phyloP scores from a whole-genome alignment of 2,797 vertebrate species.

The Mastacembelus armatus region DNA sequence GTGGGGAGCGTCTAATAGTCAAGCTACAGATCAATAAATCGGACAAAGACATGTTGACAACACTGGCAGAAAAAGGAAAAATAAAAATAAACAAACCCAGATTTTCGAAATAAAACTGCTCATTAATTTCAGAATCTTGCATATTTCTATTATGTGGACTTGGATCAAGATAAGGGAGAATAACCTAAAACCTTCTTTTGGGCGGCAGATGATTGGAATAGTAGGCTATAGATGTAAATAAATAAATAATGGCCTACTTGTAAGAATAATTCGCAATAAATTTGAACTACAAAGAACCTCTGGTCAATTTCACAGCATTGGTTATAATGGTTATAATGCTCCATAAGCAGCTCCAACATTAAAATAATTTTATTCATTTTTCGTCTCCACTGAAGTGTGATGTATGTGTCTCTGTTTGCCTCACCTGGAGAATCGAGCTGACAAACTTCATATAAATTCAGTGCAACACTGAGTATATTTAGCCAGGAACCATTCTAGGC shows the following conservation, averaged over 20 bases:
- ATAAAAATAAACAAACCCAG: constrained; percentile 26
- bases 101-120: constrained; percentile 13
- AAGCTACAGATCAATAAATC: constrained; percentile 52
- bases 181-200: background rate
- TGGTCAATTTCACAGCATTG: background rate
- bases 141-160: background rate
- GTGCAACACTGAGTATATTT: constrained; percentile 1
- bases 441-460: constrained; percentile 41
- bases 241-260: background rate
- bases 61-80: background rate
- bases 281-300: background rate
- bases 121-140: constrained; percentile 17
- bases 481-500: constrained; percentile 21
- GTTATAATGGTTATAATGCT: background rate
- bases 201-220: background rate
- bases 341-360: background rate
- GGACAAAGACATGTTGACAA: constrained; percentile 25
- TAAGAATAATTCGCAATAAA: background rate
- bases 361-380: constrained; percentile 18
- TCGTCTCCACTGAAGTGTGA: constrained; percentile 18
- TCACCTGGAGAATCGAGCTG: constrained; percentile 43
- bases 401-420: constrained; percentile 10
- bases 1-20: no score
- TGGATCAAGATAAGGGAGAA: background rate
- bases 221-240: background rate